Base-by-base conservation (phyloP, 2,797 vertebrate genomes). In the Lindbergichthys nudifrons region DNA sequence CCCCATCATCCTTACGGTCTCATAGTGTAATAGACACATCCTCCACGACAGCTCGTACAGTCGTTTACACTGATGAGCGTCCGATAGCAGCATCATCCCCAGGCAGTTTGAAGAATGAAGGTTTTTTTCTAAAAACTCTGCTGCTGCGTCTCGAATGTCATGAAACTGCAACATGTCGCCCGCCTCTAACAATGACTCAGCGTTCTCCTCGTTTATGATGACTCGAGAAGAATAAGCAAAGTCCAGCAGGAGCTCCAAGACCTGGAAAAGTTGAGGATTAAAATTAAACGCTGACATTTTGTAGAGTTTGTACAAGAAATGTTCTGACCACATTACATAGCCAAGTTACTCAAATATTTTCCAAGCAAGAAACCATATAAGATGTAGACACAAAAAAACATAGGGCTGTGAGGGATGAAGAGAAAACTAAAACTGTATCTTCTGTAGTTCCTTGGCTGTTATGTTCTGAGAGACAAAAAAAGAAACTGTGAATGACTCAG, bases 131-230 rank as follows among this genome's bases (percentile, higher is more conserved):
- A 99, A 91, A 86, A 99, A 98, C 84, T 97, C 97, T 0, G 97
- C 96, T 0, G 97, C 97, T 0, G 97, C 97, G 0, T 99, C 97
- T 0, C 97, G 93, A 70, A 99, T 95, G 0, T 98, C 97, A 0
- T 96, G 97, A 89, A 99, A 98, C 92, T 98, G 97, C 68, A 99
- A 84, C 97, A 99, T 99, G 92, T 99, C 97, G 0, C 95, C 96
- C 0, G 96, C 97, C 91, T 99, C 97, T 54, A 99, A 92, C 61
- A 99, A 90, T 0, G 97, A 98, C 89, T 98, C 97, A 0, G 97
- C 97, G 0, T 98, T 99, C 91, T 98, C 97, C 91, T 98, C 97
- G 0, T 96, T 98, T 82, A 99, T 97, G 79, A 96, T 95, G 62
- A 99, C 90, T 69, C 97, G 95, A 0, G 97, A 98, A 1, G 97